These are phyloP conservation scores for Avahi laniger DNA, from an alignment of 2,797 vertebrate genomes.

Conservation along the genomic window DNA sequence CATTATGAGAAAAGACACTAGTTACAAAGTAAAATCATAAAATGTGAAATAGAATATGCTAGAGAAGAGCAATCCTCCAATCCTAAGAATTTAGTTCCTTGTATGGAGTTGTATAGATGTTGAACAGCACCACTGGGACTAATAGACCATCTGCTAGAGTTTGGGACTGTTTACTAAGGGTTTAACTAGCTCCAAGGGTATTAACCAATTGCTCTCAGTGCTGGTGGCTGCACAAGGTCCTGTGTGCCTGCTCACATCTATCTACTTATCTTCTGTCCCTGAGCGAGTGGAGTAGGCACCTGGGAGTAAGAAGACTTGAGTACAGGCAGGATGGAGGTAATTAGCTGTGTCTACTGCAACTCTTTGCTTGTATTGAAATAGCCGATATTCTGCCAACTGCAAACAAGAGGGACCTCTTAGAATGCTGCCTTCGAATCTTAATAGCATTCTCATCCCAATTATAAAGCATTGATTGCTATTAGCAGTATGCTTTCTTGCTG, in stretches of 20 bases:
- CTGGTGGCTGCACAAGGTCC: not conserved
- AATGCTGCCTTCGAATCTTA: constrained; percentile 36
- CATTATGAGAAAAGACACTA: not conserved
- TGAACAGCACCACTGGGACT: not conserved
- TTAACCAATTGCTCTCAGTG: constrained; percentile 40
- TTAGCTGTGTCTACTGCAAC: constrained; percentile 38
- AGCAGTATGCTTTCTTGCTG: constrained; percentile 17
- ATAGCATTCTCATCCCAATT: constrained; percentile 33
- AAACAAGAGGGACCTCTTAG: constrained; percentile 56
- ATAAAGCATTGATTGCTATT: constrained; percentile 18
- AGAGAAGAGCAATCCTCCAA: constrained; percentile 24
- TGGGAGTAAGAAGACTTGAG: not conserved
- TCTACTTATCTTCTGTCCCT: constrained; percentile 23
- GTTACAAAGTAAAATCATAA: constrained; percentile 38
- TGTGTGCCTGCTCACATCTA: not conserved
- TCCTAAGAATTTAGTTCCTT: constrained; percentile 26
- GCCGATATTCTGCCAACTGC: constrained; percentile 47
- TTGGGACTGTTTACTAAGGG: constrained; percentile 14
- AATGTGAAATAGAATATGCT: constrained; percentile 42
- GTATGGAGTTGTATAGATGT: not conserved
- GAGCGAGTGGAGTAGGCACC: not conserved
- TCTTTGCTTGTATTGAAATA: not conserved
- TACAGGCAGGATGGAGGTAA: constrained; percentile 32
- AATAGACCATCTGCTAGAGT: constrained; percentile 53
- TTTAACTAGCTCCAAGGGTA: constrained; percentile 62